Conservation (phyloP, 1,140 invertebrate species). For the Eupristina koningsbergeri region DNA sequence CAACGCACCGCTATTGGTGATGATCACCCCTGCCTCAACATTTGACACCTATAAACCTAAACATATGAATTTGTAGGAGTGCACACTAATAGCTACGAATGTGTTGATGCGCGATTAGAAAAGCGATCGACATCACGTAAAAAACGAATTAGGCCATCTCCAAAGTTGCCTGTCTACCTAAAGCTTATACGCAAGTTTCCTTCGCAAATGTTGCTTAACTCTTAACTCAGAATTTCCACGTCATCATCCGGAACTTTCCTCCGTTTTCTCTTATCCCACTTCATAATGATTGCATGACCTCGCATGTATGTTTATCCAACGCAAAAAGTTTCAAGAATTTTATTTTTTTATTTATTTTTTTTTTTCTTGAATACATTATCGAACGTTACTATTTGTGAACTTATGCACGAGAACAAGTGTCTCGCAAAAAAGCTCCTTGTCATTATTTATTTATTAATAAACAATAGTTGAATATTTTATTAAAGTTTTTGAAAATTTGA, state of each 20-base stretch:
- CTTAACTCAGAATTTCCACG: too few relatives aligned
- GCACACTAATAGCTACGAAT: constrained; percentile 10
- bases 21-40: not conserved
- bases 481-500: too few relatives aligned
- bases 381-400: not conserved
- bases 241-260: too few relatives aligned
- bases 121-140: constrained; percentile 12
- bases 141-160: constrained; percentile 70
- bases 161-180: constrained; percentile 71
- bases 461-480: too few relatives aligned
- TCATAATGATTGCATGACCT: not conserved
- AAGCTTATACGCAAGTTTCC: not conserved
- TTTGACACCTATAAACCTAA: not conserved
- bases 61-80: not conserved
- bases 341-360: not conserved
- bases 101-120: constrained; percentile 3
- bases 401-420: not conserved
- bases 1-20: not conserved
- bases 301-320: not conserved
- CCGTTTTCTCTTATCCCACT: not conserved
- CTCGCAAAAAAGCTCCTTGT: not conserved
- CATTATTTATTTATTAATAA: not conserved
- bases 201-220: not conserved
- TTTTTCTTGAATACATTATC: not conserved
- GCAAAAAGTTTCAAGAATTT: not conserved